Evolutionary conservation across 2,113 vertebrate species (phyloP).

Genomic region (Charina bottae): DNA sequence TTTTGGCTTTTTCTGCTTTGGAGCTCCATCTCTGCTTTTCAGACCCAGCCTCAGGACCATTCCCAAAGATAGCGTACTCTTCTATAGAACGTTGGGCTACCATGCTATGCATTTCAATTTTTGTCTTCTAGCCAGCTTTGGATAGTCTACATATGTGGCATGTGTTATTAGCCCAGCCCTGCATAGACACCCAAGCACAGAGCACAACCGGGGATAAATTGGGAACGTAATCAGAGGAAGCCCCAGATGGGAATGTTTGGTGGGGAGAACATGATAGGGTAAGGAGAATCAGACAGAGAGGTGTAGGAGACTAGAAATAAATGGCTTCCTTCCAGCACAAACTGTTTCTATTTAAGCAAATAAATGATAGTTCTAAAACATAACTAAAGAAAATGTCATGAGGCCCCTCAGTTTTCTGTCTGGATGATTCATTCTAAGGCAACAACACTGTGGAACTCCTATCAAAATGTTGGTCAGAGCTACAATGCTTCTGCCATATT

Average conservation of each 20-base stretch:
- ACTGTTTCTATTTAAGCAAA: not conserved
- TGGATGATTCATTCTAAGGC: constrained; percentile 1
- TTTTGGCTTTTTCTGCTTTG: too few relatives aligned
- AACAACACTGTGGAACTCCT: not conserved
- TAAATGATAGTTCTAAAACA: not conserved
- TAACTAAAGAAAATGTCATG: not conserved
- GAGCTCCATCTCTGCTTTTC: too few relatives aligned
- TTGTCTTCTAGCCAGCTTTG: too few relatives aligned
- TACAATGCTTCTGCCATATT: not conserved
- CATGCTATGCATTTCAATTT: too few relatives aligned
- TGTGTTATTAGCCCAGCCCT: too few relatives aligned
- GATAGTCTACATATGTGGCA: too few relatives aligned
- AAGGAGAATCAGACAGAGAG: not conserved
- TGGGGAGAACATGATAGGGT: not conserved
- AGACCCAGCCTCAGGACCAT: too few relatives aligned
- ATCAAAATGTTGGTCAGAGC: not conserved
- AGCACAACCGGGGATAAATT: not conserved
- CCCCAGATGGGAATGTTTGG: not conserved
- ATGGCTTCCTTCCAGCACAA: not conserved
- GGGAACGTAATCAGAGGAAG: not conserved
- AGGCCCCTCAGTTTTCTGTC: not conserved
- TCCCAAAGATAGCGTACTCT: too few relatives aligned
- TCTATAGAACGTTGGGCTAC: too few relatives aligned
- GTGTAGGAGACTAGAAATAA: not conserved
- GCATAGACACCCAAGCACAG: too few relatives aligned